Evolutionary conservation across 2,888 invertebrate genomes (phyloP), one percentile per base, ranked within the genome.

Genomic region (Liopterus haemorrhoidalis): DNA sequence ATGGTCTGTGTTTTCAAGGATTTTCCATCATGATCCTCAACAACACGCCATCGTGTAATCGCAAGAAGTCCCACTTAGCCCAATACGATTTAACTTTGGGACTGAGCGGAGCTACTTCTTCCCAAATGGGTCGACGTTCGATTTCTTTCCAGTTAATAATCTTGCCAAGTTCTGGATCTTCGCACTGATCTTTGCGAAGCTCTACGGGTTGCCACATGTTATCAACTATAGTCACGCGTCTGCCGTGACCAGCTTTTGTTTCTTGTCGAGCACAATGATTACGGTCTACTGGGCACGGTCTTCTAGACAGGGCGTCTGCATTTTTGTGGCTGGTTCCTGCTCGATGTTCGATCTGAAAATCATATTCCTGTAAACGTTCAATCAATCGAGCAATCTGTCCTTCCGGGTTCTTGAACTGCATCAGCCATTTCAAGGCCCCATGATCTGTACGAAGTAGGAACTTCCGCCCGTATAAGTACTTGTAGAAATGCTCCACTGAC

Each of bases 181-280:
- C 4, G 28, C 28, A 27, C 28, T 22, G 24, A 22, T 22, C 9
- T 9, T 22, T 22, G 9, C 24, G 24, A 2, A 39, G 3, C 3
- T 28, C 27, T 2, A 6, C 14, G 5, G 16, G 39, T 15, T 24
- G 25, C 15, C 37, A 39, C 12, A 2, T n/a, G n/a, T n/a, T 18
- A 2, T 39, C 27, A 11, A 61, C 70, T 14, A 64, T 68, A 19
- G 56, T 58, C n/a, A n/a, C n/a, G n/a, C n/a, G n/a, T n/a, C n/a
- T n/a, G n/a, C n/a, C n/a, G n/a, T n/a, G n/a, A n/a, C n/a, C n/a
- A n/a, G n/a, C n/a, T n/a, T n/a, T 25, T 12, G 12, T 38, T 41
- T 38, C 15, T 14, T 4, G 4, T 21, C 28, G 28, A 27, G 28
- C 14, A 27, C 28, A 33, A 16, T 33, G 33, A 16, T 16, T 14